Percentiles rank a stretch among this genome's conserved stretches.
Conservation (phyloP, 2,797 vertebrate species). For the Aeoliscus strigatus region DNA sequence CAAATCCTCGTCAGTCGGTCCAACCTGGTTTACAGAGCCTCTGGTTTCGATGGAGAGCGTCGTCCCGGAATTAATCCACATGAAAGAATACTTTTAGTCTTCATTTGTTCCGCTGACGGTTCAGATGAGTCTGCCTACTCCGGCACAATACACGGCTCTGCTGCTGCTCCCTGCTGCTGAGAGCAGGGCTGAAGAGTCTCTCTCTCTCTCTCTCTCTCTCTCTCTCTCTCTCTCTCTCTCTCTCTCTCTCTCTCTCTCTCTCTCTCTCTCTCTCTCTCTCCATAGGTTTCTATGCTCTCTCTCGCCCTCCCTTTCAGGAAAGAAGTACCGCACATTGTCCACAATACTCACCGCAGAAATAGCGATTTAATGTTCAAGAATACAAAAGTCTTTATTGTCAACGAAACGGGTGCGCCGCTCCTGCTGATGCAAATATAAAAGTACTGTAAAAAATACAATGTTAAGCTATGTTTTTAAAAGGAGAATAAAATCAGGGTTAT, state of each 20-base stretch:
- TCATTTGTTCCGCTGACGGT: conserved; percentile 57
- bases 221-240: conserved; percentile 40
- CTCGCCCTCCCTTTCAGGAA: conserved; percentile 58
- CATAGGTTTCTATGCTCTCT: conserved; percentile 56
- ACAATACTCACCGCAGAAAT: conserved; percentile 36
- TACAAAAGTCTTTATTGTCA: too few relatives aligned
- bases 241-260: neutral
- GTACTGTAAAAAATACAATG: too few relatives aligned
- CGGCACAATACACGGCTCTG: conserved; percentile 52
- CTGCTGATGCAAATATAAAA: too few relatives aligned
- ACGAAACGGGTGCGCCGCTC: too few relatives aligned
- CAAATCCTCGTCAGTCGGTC: conserved; percentile 39
- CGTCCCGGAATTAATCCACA: conserved; percentile 67
- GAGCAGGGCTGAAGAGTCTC: conserved; percentile 64
- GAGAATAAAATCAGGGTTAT: too few relatives aligned
- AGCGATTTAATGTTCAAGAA: too few relatives aligned
- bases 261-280: conserved; percentile 47
- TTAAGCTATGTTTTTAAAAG: too few relatives aligned
- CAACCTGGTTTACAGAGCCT: conserved; percentile 14
- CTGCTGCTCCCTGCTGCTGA: conserved; percentile 55
- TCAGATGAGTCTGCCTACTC: conserved; percentile 48
- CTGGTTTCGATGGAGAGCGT: conserved; percentile 31
- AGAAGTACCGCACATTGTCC: conserved; percentile 32
- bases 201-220: conserved; percentile 51
- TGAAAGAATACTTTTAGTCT: conserved; percentile 48